Evolutionary conservation across 2,113 vertebrate species (phyloP), one percentile per base, ranked within the genome.

Genomic region (Sprattus sprattus): DNA sequence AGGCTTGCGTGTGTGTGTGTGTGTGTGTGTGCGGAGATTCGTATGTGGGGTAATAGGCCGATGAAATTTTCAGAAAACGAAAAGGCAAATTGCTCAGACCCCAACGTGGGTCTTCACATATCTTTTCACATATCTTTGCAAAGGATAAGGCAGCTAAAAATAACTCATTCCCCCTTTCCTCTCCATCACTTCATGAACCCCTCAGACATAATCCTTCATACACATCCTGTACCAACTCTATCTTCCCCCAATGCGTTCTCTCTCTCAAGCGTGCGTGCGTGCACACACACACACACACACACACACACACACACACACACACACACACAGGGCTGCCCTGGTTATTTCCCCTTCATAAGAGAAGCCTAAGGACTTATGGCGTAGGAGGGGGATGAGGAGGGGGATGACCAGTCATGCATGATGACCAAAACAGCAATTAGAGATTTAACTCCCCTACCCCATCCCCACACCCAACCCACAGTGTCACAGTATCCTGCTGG

Each of bases 281-380:
- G 83, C 60, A 84, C 46, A 57, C 52, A 86, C 45, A 80, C 54
- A 20, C 32, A 89, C 78, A 91, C 88, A 90, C 54, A 82, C 85
- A 82, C 87, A 45, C n/a, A 28, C 8, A 25, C 64, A 71, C n/a
- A 4, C 64, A 32, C 0, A 3, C n/a, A 13, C 64, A 32, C n/a
- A 88, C 85, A 88, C 81, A 88, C 32, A 9, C 84, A 82, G 67
- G 71, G 71, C 82, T 90, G 82, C 88, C n/a, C 80, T 86, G 85
- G 82, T 15, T 86, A 88, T 89, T 85, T 81, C n/a, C 64, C 49
- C 84, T 52, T 44, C 13, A 75, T 54, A 39, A 52, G 75, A 49
- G 64, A 28, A 71, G 64, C 64, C 64, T 71, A 71, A 71, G 64
- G 64, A 71, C 64, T 71, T 71, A 71, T 25, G n/a, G 25, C 39